Evolutionary conservation across 2,888 invertebrate genomes (phyloP), one percentile per base, ranked within the genome.

Genomic region (Ommatoiulus sabulosus): DNA sequence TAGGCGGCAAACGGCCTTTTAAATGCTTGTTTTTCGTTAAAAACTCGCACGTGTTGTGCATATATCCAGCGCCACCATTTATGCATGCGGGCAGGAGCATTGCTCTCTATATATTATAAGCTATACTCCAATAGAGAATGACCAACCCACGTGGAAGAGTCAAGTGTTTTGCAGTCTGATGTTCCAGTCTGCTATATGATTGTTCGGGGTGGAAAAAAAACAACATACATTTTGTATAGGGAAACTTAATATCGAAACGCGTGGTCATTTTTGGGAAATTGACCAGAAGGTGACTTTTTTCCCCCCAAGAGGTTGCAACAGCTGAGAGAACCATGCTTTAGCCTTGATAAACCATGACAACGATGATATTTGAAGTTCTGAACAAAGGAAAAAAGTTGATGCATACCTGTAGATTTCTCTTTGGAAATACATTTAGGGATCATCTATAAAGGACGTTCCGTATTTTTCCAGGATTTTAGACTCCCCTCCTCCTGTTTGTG

Each of bases 11-110:
- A 52, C 52, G 8, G 52, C 87, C 87, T 57, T 57, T 87, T 87
- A 87, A 87, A 87, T 87, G 87, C 46, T 86, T 87, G 87, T 87
- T 87, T 43, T 87, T 87, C 87, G 52, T 87, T 57, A 72, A 72
- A 72, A 72, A 72, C 72, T 72, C 72, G 72, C 72, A 72, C 72
- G 72, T 72, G 72, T 72, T 72, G 72, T 72, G 72, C 72, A 72
- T 72, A 72, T 72, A 72, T 72, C 72, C 72, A 72, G 72, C 72
- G 72, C 72, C 72, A 24, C 72, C 72, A 72, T 72, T 72, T 72
- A 24, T 72, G 72, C 72, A n/a, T 72, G 20, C 72, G 72, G 3
- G 72, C 72, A 72, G 72, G 72, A 72, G 72, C 72, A 72, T 72
- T 72, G 72, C 72, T 72, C 72, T 72, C 72, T 72, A 72, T 72